Conservation (phyloP, 2,888 invertebrate genomes). For the Meiosimyza platycephala region DNA sequence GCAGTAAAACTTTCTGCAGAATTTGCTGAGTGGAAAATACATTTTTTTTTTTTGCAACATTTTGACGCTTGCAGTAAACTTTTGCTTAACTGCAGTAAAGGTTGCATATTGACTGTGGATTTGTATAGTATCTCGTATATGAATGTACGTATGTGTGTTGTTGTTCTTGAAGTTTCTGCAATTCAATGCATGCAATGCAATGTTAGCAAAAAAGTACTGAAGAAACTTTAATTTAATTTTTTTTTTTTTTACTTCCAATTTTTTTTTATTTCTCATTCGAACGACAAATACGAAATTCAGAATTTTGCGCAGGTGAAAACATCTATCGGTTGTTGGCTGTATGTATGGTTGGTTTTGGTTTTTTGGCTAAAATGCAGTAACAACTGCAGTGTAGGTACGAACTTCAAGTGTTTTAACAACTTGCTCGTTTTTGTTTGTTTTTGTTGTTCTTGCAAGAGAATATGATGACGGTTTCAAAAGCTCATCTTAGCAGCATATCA, state of each 20-base stretch:
- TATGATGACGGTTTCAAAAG: background rate
- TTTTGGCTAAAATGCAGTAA: too few species aligned
- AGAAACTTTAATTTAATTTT: too few species aligned
- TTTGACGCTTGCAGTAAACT: background rate
- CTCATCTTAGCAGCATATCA: conserved; percentile 30
- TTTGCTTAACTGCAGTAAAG: background rate
- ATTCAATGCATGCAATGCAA: background rate
- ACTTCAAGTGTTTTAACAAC: background rate
- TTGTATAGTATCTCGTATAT: background rate
- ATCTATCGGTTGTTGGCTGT: background rate
- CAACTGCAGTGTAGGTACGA: too few species aligned
- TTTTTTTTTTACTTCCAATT: too few species aligned
- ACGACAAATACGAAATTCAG: background rate
- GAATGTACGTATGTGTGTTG: background rate
- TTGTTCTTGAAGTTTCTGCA: conserved; percentile 7
- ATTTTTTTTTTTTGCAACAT: conserved; percentile 6
- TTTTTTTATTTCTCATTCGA: too few species aligned
- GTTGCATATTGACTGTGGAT: background rate
- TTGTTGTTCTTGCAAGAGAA: conserved; percentile 4
- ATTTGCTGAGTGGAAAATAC: conserved; percentile 17
- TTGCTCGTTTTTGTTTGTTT: conserved; percentile 4
- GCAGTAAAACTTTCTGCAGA: background rate
- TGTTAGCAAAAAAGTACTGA: too few species aligned
- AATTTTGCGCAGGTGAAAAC: conserved; percentile 9
- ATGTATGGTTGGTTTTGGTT: background rate